Percentiles rank a stretch among this genome's conserved stretches.
Evolutionary conservation across 2,797 vertebrate species (phyloP).

Genomic region (Graptemys geographica): DNA sequence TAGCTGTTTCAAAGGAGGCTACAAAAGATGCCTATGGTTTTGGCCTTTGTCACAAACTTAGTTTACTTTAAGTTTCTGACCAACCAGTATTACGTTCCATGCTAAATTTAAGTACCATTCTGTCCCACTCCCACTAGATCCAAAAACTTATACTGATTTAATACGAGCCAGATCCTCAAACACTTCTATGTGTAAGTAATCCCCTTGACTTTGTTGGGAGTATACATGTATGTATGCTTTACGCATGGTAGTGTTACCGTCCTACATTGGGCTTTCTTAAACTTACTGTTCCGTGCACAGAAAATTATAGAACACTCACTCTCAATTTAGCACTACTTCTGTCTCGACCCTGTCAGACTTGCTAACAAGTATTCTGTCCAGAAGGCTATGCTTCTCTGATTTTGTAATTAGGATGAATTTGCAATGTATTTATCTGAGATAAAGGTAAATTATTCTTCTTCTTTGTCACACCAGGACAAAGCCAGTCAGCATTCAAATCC

Average conservation of each 20-base stretch:
- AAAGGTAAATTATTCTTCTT: neutral
- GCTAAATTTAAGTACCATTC: neutral
- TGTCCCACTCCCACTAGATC: neutral
- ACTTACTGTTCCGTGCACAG: neutral
- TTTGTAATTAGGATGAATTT: neutral
- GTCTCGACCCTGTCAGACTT: neutral
- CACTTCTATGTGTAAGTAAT: neutral
- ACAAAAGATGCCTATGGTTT: neutral
- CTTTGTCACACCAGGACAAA: neutral
- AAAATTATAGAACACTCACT: neutral
- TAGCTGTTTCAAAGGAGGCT: neutral
- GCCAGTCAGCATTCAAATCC: neutral
- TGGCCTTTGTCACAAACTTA: neutral
- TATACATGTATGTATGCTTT: neutral
- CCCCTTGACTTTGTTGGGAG: neutral
- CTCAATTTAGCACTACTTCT: neutral
- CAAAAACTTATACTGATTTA: neutral
- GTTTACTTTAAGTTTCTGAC: neutral
- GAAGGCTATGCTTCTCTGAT: neutral
- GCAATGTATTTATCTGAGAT: neutral
- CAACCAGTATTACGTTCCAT: neutral
- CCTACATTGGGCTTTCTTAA: neutral
- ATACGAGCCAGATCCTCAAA: neutral
- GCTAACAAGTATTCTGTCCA: neutral
- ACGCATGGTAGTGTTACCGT: neutral